A percentile compares a stretch with the other conserved stretches of the same genome.
Evolutionary conservation across 2,888 invertebrate genomes (phyloP).

Genomic region (Agrotis clavis): DNA sequence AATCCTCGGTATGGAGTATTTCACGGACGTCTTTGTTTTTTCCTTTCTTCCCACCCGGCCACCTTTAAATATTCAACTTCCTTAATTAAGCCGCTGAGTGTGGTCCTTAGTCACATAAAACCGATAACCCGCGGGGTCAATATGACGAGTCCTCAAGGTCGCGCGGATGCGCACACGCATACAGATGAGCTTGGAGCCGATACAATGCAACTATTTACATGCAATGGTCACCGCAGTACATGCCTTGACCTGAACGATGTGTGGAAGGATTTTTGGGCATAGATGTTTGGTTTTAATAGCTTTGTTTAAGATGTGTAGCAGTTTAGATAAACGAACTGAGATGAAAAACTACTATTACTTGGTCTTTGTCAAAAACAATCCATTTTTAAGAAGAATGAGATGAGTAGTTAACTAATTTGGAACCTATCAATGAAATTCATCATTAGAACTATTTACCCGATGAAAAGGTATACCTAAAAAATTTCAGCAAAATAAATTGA

Average conservation of each 20-base stretch:
- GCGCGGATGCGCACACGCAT: conserved; percentile 44
- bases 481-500: no score
- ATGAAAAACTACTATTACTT: neutral
- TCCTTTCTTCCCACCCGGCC: neutral
- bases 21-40: conserved; percentile 4
- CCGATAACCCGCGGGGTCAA: conserved; percentile 61
- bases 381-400: no score
- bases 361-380: no score
- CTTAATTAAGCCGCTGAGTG: conserved; percentile 30
- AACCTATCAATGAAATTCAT: no score
- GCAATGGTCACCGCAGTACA: conserved; percentile 48
- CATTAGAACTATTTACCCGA: no score
- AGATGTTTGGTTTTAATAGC: neutral
- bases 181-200: conserved; percentile 33
- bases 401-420: no score
- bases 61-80: conserved; percentile 28
- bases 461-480: no score
- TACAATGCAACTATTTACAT: conserved; percentile 63
- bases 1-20: neutral
- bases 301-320: no score
- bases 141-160: conserved; percentile 52
- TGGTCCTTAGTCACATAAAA: conserved; percentile 48
- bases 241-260: conserved; percentile 51
- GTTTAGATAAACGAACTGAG: neutral
- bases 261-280: conserved; percentile 51